Evolutionary conservation across 2,113 vertebrate species (phyloP), one percentile per base, ranked within the genome.

Genomic region (Tautogolabrus adspersus): DNA sequence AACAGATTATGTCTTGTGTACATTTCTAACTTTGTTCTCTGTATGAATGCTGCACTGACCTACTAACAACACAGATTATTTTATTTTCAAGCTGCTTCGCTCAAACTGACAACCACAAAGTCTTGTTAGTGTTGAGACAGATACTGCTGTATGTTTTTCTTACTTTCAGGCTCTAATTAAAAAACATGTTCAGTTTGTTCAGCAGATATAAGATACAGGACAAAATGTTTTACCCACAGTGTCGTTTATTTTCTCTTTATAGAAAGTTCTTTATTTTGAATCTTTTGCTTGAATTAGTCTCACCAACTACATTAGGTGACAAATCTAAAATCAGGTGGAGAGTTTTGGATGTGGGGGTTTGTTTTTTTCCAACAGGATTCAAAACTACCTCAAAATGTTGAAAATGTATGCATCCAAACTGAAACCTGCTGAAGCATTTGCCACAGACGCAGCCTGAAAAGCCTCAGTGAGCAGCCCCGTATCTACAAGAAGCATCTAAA

Each of bases 381-480:
- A 15, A 47, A 42, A 11, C 10, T 2, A 18, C 5, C 15, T 8
- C 6, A 49, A 3, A 49, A 15, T 49, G 19, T n/a, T 51, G 19
- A n/a, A 55, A n/a, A n/a, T n/a, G n/a, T n/a, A n/a, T 49, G 15
- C n/a, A 52, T 58, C 7, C 0, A 38, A 47, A 11, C 19, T 15
- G 10, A 62, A 61, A 49, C 38, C 0, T 16, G 47, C 12, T 21
- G 12, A n/a, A 66, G 78, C 38, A 22, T 64, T 9, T 61, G n/a
- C 49, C 38, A 22, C n/a, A 63, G 68, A 69, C 34, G 23, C 22
- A 44, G 18, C 16, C 44, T 59, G 19, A 79, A 75, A 67, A 75
- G 69, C 49, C 15, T 13, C 65, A 61, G 2, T 30, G 23, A 75
- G 52, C 8, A 0, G 3, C 23, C 0, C 2, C 30, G 0, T 19